phyloP scores from a whole-genome alignment of 2,797 vertebrate species.

The Oryzias dopingdopingensis region DNA sequence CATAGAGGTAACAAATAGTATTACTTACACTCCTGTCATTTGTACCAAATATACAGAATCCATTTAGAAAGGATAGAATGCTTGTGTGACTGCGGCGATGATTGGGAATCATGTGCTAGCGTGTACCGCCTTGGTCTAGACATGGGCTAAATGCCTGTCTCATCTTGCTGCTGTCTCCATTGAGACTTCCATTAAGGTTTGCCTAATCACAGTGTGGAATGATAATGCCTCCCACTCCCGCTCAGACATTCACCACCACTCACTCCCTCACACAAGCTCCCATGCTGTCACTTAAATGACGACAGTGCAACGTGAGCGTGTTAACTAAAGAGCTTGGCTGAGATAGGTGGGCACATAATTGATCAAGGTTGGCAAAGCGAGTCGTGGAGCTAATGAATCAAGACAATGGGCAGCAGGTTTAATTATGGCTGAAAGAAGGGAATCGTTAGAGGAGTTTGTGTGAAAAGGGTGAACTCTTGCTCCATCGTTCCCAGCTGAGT shows the following conservation, averaged over 20 bases:
- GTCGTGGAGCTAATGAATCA: conserved; percentile 72
- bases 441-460: conserved; percentile 69
- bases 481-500: conserved; percentile 41
- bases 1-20: neutral
- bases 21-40: conserved; percentile 36
- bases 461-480: conserved; percentile 57
- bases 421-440: conserved; percentile 70
- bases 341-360: conserved; percentile 69
- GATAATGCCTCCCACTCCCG: conserved; percentile 49
- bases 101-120: conserved; percentile 9
- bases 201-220: conserved; percentile 61
- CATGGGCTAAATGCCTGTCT: conserved; percentile 54
- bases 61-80: conserved; percentile 25
- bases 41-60: conserved; percentile 25
- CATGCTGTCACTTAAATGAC: conserved; percentile 37
- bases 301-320: conserved; percentile 53
- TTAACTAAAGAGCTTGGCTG: conserved; percentile 57
- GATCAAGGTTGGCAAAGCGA: conserved; percentile 73
- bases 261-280: conserved; percentile 14
- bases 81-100: conserved; percentile 19
- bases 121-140: conserved; percentile 34
- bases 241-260: conserved; percentile 27
- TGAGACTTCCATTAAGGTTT: conserved; percentile 63
- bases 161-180: conserved; percentile 44
- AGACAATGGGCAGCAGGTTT: conserved; percentile 68